Evolutionary conservation across 2,113 vertebrate genomes (phyloP).

Genomic region (Melanostigma gelatinosum): DNA sequence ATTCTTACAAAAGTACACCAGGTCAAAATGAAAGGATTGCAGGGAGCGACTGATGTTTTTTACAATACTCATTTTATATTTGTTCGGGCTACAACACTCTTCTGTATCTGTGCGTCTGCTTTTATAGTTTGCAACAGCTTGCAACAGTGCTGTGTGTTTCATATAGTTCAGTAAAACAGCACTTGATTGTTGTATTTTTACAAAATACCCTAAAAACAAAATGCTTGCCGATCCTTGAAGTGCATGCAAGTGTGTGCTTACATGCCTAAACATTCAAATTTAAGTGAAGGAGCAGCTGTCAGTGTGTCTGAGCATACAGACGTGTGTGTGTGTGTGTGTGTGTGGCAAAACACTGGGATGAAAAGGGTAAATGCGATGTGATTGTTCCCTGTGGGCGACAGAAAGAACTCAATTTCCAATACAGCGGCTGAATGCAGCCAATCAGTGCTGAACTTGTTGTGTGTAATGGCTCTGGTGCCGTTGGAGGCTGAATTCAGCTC

Average conservation of each 20-base stretch:
- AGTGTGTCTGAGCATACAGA: constrained; percentile 30
- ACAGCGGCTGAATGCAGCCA: constrained; percentile 80
- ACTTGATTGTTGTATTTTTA: constrained; percentile 24
- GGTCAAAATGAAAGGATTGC: constrained; percentile 57
- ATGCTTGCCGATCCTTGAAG: not conserved
- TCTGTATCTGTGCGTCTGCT: constrained; percentile 21
- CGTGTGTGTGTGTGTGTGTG: constrained; percentile 16
- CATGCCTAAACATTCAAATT: constrained; percentile 17
- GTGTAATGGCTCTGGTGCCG: constrained; percentile 76
- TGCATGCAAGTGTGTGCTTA: constrained; percentile 4
- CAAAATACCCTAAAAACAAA: constrained; percentile 24
- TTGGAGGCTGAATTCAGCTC: constrained; percentile 58
- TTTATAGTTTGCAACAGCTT: constrained; percentile 17
- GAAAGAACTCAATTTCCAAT: constrained; percentile 81
- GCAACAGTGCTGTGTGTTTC: constrained; percentile 16
- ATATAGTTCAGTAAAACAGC: constrained; percentile 19
- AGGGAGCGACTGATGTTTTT: constrained; percentile 36
- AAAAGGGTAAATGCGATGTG: constrained; percentile 75
- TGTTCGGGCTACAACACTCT: constrained; percentile 19
- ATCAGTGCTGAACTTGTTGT: constrained; percentile 77
- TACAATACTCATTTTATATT: constrained; percentile 27
- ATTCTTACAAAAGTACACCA: constrained; percentile 43
- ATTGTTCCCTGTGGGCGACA: constrained; percentile 81
- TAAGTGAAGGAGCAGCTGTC: constrained; percentile 37
- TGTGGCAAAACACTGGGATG: constrained; percentile 59